A percentile compares a stretch with the other conserved stretches of the same genome.
Evolutionary conservation across 2,888 invertebrate species (phyloP).

Genomic region (Craniophora ligustri): DNA sequence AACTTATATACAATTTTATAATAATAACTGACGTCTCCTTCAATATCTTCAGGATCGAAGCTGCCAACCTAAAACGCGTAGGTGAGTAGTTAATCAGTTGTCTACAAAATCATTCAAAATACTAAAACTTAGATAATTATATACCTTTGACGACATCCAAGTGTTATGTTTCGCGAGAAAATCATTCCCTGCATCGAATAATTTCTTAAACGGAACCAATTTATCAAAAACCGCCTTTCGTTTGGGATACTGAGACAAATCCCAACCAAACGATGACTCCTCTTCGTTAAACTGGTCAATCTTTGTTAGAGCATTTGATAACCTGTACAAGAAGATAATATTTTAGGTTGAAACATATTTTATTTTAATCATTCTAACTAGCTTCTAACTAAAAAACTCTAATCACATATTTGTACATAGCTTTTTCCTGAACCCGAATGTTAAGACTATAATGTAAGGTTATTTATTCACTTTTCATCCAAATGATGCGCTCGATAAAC

Average conservation of each 20-base stretch:
- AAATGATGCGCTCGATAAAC: constrained; percentile 93
- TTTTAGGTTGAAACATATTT: too few relatives aligned
- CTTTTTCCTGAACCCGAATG: too few relatives aligned
- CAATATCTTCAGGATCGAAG: constrained; percentile 96
- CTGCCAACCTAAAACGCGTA: constrained; percentile 91
- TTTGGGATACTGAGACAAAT: constrained; percentile 95
- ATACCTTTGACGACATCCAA: constrained; percentile 93
- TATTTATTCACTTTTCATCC: constrained; percentile 90
- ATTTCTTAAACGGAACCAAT: constrained; percentile 94
- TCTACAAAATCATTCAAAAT: background rate
- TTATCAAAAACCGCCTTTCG: constrained; percentile 94
- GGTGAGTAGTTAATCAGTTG: background rate
- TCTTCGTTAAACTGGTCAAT: constrained; percentile 97
- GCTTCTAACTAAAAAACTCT: too few relatives aligned
- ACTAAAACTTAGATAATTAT: background rate
- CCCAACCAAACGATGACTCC: constrained; percentile 96
- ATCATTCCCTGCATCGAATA: constrained; percentile 96
- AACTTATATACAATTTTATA: constrained; percentile 94
- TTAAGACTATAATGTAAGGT: background rate
- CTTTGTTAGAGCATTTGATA: constrained; percentile 92
- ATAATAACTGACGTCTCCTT: constrained; percentile 91
- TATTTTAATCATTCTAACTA: too few relatives aligned
- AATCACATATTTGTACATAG: too few relatives aligned
- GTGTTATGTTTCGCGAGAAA: constrained; percentile 94
- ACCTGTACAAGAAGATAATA: constrained; percentile 70